These are phyloP conservation scores for Cactoblastis cactorum DNA, from an alignment of 2,888 invertebrate genomes.

Conservation along the genomic window DNA sequence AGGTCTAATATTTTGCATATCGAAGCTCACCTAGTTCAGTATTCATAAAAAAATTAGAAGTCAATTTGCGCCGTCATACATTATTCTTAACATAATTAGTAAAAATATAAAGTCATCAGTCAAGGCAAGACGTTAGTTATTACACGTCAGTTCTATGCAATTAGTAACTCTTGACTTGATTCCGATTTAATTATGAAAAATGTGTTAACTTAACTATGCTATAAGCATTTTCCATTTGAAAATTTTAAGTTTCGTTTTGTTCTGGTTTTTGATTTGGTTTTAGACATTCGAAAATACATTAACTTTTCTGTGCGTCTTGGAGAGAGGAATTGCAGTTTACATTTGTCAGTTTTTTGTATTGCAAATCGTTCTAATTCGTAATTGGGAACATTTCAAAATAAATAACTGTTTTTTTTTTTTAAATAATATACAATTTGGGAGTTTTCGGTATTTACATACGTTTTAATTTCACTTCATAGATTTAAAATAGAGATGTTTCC, in stretches of 20 bases:
- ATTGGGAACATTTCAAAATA: too few species aligned
- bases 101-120: conserved; percentile 47
- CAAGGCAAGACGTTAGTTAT: conserved; percentile 48
- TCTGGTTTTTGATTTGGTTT: background rate
- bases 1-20: too few species aligned
- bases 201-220: conserved; percentile 19
- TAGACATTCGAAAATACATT: background rate
- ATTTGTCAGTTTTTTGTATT: too few species aligned
- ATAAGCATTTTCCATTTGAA: background rate
- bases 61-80: background rate
- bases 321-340: too few species aligned
- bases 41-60: background rate
- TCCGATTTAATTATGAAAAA: conserved; percentile 46
- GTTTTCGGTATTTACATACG: too few species aligned
- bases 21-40: background rate
- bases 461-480: too few species aligned
- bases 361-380: too few species aligned
- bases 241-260: background rate
- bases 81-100: conserved; percentile 23
- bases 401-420: too few species aligned
- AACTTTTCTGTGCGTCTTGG: background rate
- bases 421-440: too few species aligned
- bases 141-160: conserved; percentile 26
- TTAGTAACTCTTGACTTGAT: conserved; percentile 37
- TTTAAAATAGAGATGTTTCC: too few species aligned